A percentile compares a stretch with the other conserved stretches of the same genome.
These are phyloP conservation scores for Rotaria sp. DNA, from an alignment of 2,888 invertebrate species.

Conservation along the genomic window DNA sequence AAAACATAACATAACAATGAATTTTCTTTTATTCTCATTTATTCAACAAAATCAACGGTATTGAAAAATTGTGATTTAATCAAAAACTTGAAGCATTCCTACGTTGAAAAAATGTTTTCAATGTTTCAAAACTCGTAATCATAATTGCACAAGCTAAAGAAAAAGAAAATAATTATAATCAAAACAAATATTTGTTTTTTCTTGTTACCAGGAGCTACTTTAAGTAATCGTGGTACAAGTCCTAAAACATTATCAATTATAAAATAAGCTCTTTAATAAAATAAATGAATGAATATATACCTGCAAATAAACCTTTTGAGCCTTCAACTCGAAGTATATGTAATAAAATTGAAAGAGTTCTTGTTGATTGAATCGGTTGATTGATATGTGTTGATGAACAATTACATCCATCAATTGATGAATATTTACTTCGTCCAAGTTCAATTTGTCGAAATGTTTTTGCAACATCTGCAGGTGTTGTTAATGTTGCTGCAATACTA, in stretches of 20 bases:
- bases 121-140: slow-evolving; percentile 84
- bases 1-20: no score
- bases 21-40: not conserved
- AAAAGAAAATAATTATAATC: not conserved
- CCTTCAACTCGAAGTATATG: slow-evolving; percentile 9
- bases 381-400: not conserved
- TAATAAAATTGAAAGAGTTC: not conserved
- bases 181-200: not conserved
- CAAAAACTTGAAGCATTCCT: not conserved
- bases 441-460: slow-evolving; percentile 74
- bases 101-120: not conserved
- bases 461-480: slow-evolving; percentile 93
- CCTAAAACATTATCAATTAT: not conserved
- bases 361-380: not conserved
- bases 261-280: no score
- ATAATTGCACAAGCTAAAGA: slow-evolving; percentile 93
- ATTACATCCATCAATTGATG: not conserved
- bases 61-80: not conserved
- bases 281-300: not conserved
- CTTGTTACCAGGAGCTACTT: slow-evolving; percentile 65
- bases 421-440: slow-evolving; percentile 47
- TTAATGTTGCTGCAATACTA: slow-evolving; percentile 78
- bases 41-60: not conserved
- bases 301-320: not conserved
- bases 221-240: slow-evolving; percentile 77